Evolutionary conservation across 2,797 vertebrate genomes (phyloP).

Genomic region (Notoglanidium macrostoma): DNA sequence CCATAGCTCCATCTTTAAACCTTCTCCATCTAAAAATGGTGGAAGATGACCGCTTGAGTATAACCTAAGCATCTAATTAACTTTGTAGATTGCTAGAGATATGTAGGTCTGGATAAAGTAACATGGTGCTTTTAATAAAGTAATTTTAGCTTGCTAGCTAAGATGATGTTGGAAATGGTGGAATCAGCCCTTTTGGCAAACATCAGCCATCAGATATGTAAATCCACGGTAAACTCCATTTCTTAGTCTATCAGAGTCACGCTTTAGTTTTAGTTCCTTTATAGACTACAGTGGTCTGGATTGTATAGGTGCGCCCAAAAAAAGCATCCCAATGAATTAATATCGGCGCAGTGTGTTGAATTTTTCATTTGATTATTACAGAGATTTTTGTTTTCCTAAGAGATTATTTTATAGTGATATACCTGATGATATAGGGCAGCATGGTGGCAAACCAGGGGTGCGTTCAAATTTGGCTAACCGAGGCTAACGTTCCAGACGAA

Average conservation of each 20-base stretch:
- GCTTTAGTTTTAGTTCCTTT: not conserved
- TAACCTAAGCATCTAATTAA: not conserved
- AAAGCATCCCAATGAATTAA: too few species aligned
- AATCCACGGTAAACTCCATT: not conserved
- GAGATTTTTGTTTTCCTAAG: not conserved
- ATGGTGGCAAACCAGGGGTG: not conserved
- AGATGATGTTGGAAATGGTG: too few species aligned
- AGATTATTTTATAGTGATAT: not conserved
- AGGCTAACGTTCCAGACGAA: too few species aligned
- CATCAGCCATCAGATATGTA: not conserved
- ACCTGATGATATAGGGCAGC: not conserved
- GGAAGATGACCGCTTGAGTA: not conserved
- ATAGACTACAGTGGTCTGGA: not conserved
- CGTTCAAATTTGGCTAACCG: too few species aligned
- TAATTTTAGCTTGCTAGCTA: not conserved
- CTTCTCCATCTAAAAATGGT: not conserved
- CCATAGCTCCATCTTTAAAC: not conserved
- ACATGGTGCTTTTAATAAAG: too few species aligned
- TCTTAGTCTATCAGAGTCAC: not conserved
- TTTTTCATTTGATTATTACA: not conserved
- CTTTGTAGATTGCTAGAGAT: not conserved
- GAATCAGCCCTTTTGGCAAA: not conserved
- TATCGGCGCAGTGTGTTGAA: too few species aligned
- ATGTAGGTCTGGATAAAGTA: not conserved
- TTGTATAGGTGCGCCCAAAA: not conserved